Percentiles rank a stretch among this genome's conserved stretches.
Evolutionary conservation across 2,113 vertebrate genomes (phyloP).

Genomic region (Macquaria ambigua): DNA sequence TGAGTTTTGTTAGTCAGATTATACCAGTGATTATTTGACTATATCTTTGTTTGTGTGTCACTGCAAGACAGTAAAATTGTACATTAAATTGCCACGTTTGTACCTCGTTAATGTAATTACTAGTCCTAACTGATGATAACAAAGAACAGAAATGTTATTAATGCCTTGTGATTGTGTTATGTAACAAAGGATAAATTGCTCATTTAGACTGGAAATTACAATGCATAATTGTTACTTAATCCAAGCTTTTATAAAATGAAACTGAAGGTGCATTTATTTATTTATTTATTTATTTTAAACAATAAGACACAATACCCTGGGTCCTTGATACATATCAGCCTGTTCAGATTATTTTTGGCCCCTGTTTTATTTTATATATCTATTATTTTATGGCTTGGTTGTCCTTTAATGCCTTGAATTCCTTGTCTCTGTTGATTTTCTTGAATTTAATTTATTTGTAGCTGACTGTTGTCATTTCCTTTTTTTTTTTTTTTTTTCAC

Average conservation of each 20-base stretch:
- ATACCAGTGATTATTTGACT: background rate
- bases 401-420: background rate
- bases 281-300: slow-evolving; percentile 1
- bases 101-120: background rate
- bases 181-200: background rate
- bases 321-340: background rate
- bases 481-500: slow-evolving; percentile 13
- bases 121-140: background rate
- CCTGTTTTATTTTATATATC: too few species aligned
- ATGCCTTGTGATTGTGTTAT: background rate
- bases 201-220: background rate
- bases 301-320: background rate
- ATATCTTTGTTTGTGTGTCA: background rate
- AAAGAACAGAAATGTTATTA: slow-evolving; percentile 29
- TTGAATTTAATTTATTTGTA: background rate
- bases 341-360: background rate
- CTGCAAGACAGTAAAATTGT: background rate
- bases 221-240: background rate
- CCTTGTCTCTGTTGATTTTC: background rate
- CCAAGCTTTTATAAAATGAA: background rate
- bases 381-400: background rate
- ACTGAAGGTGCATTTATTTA: background rate
- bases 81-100: background rate
- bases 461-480: background rate
- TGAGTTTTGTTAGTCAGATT: slow-evolving; percentile 71